Base-by-base conservation (phyloP, 2,113 vertebrate genomes). In the Hystrix cristata region DNA sequence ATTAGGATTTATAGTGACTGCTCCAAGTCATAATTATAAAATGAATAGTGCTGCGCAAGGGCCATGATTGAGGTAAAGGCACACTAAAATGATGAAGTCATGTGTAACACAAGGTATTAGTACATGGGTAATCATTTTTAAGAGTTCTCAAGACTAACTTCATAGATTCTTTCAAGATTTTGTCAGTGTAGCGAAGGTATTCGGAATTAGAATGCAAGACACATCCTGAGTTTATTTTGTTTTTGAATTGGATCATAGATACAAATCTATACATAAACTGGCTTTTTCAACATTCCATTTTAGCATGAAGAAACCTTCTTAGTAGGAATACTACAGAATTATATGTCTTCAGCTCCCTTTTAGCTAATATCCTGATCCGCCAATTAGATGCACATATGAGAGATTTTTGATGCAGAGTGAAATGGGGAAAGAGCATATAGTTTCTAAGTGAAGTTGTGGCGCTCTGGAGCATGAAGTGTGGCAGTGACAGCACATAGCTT, bases 171-270 rank as follows among this genome's bases (percentile, higher is more conserved):
- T 94, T 62, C 27, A 84, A 21, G 1, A 11, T 76, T 55, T 62
- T 46, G 27, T 81, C 60, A 78, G 12, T 43, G 2, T 48, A 85
- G 55, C 53, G 8, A 62, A 6, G 34, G 62, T 79, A 65, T 71
- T 90, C 89, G 34, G 92, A 80, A 72, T 94, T 38, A 85, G 48
- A 94, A 81, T 94, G 10, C 6, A 95, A 67, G 43, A 19, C 7
- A 31, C 64, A 62, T 9, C 21, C 59, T 74, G 7, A 10, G 19
- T 48, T 90, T 76, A 23, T 90, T 79, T 78, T 78, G 21, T 55
- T 62, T 69, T 12, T 69, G 34, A 82, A 82, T 59, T 92, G 13
- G 16, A n/a, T 60, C 5, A 29, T 21, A 89, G 15, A 55, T 62
- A 29, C 4, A 31, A 3, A 31, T 57, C 57, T 9, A 8, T 65